Evolutionary conservation across 2,888 invertebrate genomes (phyloP).

Genomic region (Euplexia lucipara): DNA sequence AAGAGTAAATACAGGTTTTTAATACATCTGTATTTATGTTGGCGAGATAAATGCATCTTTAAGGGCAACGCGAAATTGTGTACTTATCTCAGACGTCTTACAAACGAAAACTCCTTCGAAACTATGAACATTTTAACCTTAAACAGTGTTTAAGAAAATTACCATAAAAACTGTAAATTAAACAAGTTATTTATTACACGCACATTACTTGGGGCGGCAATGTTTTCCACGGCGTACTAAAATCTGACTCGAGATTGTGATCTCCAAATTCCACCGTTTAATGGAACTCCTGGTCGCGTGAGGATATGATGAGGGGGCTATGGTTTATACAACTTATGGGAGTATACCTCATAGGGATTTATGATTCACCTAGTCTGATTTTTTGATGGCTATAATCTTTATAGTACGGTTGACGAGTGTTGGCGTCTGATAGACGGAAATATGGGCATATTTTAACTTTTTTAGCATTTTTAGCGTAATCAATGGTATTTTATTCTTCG

Average conservation of each 20-base stretch:
- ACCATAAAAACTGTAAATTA: constrained; percentile 30
- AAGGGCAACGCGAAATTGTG: neutral
- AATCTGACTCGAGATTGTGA: constrained; percentile 65
- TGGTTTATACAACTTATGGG: constrained; percentile 63
- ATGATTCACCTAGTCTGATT: constrained; percentile 68
- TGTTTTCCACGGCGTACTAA: constrained; percentile 51
- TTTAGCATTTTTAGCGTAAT: neutral
- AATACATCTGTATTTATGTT: too few species aligned
- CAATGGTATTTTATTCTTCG: too few species aligned
- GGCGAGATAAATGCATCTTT: neutral
- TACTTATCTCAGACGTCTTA: constrained; percentile 18
- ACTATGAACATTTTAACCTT: constrained; percentile 17
- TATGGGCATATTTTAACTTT: neutral
- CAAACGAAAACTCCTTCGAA: constrained; percentile 1
- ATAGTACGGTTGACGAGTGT: constrained; percentile 44
- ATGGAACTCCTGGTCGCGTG: constrained; percentile 62
- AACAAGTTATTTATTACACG: constrained; percentile 49
- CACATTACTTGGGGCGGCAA: constrained; percentile 42
- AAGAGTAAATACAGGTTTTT: too few species aligned
- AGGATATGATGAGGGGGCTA: constrained; percentile 50
- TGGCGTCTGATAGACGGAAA: constrained; percentile 42
- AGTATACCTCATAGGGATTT: constrained; percentile 64
- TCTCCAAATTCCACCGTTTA: constrained; percentile 68
- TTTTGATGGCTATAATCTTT: constrained; percentile 61
- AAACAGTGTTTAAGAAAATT: constrained; percentile 34